phyloP scores from a whole-genome alignment of 2,113 vertebrate species.

The Oncorhynchus kisutch region DNA sequence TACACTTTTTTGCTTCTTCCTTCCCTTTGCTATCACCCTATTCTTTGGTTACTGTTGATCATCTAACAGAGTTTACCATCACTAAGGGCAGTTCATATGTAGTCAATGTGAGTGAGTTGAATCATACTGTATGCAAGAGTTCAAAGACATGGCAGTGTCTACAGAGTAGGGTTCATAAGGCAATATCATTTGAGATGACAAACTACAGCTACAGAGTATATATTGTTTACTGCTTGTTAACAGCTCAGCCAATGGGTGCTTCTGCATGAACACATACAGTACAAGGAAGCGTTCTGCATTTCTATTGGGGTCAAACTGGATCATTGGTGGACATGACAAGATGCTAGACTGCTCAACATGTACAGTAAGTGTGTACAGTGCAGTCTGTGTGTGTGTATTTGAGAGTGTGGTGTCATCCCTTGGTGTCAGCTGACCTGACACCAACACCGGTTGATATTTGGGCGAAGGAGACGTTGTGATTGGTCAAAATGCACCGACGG shows the following conservation, averaged over 20 bases:
- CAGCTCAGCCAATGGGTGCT: too few relatives aligned
- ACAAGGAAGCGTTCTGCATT: not conserved
- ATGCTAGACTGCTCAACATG: constrained; percentile 7
- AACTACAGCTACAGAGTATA: too few relatives aligned
- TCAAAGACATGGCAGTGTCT: not conserved
- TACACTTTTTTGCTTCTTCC: too few relatives aligned
- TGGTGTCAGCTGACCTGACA: constrained; percentile 55
- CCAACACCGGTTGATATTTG: constrained; percentile 34
- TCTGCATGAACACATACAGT: too few relatives aligned
- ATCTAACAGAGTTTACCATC: constrained; percentile 40
- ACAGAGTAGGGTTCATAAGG: not conserved
- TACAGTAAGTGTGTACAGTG: constrained; percentile 10
- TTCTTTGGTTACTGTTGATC: constrained; percentile 28
- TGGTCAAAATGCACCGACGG: constrained; percentile 43
- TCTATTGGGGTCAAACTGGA: constrained; percentile 42
- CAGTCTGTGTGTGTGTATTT: constrained; percentile 21
- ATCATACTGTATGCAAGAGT: not conserved
- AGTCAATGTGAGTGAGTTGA: too few relatives aligned
- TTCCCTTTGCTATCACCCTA: constrained; percentile 25
- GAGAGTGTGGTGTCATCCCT: not conserved
- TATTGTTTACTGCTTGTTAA: too few relatives aligned
- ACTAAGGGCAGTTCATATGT: too few relatives aligned
- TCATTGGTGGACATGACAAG: constrained; percentile 45
- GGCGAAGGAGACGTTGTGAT: constrained; percentile 49
- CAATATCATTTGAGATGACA: too few relatives aligned